Conservation (phyloP, 2,113 vertebrate genomes). For the Oxyura jamaicensis region DNA sequence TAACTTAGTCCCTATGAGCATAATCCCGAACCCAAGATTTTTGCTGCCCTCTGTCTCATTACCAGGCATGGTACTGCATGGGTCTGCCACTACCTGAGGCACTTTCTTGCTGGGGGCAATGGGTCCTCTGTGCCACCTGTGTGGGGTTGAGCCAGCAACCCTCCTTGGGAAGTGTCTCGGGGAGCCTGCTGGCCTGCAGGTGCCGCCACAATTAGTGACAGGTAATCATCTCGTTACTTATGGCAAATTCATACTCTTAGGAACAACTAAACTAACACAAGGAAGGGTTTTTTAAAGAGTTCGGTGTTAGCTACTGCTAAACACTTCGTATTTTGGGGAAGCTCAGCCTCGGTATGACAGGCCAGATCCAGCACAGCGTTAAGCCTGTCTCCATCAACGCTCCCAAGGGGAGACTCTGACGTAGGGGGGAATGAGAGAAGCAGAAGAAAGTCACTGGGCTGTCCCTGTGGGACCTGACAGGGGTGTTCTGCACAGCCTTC, state of each 20-base stretch:
- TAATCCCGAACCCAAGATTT: not conserved
- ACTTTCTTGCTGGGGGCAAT: not conserved
- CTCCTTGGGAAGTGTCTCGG: not conserved
- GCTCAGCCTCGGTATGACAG: not conserved
- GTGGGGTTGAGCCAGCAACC: not conserved
- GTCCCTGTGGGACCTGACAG: not conserved
- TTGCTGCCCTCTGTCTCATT: not conserved
- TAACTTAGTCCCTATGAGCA: not conserved
- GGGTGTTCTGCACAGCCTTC: not conserved
- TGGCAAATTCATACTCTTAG: not conserved
- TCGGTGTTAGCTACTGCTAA: not conserved
- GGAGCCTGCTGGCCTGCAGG: not conserved
- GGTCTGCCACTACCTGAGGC: not conserved
- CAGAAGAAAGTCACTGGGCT: not conserved
- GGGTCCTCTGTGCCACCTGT: not conserved
- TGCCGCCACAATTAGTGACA: not conserved
- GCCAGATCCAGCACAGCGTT: not conserved
- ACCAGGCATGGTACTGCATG: not conserved
- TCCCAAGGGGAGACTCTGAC: not conserved
- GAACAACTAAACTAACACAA: not conserved
- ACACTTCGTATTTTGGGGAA: not conserved
- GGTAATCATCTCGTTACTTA: not conserved
- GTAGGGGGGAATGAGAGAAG: not conserved
- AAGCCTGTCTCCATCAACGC: not conserved
- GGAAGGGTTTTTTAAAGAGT: not conserved